Conservation (phyloP, 2,888 invertebrate species). For the Dysmachus trigonus region DNA sequence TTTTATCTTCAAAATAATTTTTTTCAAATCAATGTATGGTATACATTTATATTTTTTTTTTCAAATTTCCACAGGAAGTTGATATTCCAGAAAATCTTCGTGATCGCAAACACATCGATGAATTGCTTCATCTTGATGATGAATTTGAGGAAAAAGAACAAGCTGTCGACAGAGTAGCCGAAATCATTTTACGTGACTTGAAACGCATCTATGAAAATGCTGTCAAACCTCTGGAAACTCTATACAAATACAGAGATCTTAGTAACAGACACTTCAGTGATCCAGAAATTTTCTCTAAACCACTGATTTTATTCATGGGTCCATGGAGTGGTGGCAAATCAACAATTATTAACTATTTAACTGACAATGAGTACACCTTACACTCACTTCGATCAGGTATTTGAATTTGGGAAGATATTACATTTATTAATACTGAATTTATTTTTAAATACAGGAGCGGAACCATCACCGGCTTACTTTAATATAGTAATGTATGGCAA, state of each 20-base stretch:
- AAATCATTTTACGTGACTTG: constrained; percentile 82
- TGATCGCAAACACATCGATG: constrained; percentile 80
- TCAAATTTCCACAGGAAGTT: constrained; percentile 67
- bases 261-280: constrained; percentile 93
- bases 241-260: constrained; percentile 90
- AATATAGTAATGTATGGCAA: constrained; percentile 91
- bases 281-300: constrained; percentile 94
- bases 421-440: background rate
- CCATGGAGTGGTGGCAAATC: constrained; percentile 98
- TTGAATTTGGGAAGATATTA: background rate
- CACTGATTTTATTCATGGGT: constrained; percentile 91
- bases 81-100: constrained; percentile 81
- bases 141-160: constrained; percentile 77
- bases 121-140: constrained; percentile 81
- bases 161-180: constrained; percentile 77
- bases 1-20: constrained; percentile 49
- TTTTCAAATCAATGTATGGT: constrained; percentile 21
- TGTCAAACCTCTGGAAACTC: constrained; percentile 87
- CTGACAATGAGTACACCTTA: constrained; percentile 85
- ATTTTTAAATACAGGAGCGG: constrained; percentile 74
- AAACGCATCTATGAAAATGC: constrained; percentile 87
- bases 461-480: constrained; percentile 92
- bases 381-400: constrained; percentile 87
- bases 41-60: background rate
- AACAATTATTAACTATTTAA: constrained; percentile 90